These are phyloP conservation scores for Lepus americanus DNA, from an alignment of 2,113 vertebrate species.

Conservation along the genomic window DNA sequence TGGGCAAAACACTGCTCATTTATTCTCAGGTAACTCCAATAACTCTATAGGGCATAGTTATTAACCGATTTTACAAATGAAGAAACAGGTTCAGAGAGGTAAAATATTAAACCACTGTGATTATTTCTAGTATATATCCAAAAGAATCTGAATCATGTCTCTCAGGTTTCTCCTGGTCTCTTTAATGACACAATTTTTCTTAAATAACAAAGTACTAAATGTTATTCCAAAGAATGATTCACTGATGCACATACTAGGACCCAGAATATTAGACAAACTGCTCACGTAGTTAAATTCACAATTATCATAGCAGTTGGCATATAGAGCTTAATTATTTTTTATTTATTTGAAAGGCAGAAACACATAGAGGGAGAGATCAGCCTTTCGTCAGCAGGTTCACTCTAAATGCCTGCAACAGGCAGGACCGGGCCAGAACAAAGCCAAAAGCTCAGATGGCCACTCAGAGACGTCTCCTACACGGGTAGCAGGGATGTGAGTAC, in stretches of 20 bases:
- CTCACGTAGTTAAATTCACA: not conserved
- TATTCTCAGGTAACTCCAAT: not conserved
- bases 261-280: not conserved
- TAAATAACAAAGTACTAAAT: constrained; percentile 9
- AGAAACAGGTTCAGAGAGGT: not conserved
- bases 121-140: constrained; percentile 14
- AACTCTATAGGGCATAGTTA: not conserved
- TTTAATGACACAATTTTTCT: constrained; percentile 48
- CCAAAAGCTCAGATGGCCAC: too few species aligned
- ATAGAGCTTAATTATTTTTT: too few species aligned
- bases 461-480: too few species aligned
- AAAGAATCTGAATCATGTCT: constrained; percentile 47
- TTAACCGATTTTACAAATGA: constrained; percentile 26
- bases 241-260: not conserved
- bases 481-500: too few species aligned
- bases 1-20: not conserved
- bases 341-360: too few species aligned
- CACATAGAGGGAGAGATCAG: too few species aligned
- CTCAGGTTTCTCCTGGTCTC: constrained; percentile 24
- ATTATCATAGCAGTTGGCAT: not conserved
- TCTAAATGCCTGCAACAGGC: too few species aligned
- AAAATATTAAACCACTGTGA: not conserved
- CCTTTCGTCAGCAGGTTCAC: too few species aligned
- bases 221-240: constrained; percentile 16
- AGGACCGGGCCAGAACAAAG: too few species aligned